Conservation (phyloP, 37 sponge, comb jelly and placozoan species). For the Hormiphora californensis region DNA sequence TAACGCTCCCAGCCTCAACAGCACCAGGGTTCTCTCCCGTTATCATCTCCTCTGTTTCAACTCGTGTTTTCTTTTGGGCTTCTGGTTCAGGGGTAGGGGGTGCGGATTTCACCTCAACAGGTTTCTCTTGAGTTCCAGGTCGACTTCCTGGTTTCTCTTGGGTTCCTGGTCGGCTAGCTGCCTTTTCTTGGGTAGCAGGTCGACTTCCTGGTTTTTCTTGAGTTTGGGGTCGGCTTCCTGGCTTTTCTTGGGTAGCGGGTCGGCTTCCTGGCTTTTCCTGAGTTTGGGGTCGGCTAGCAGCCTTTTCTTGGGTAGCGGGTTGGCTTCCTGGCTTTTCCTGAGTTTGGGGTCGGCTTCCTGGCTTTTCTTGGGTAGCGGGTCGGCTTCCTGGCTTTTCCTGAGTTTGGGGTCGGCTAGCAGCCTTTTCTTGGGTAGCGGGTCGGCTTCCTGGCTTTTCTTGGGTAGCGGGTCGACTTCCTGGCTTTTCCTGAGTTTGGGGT, state of each 20-base stretch:
- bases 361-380: conserved; percentile 29
- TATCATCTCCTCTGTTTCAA: background rate
- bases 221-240: conserved; percentile 9
- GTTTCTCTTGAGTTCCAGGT: conserved; percentile 12
- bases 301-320: conserved; percentile 39
- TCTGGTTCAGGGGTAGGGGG: conserved; percentile 43
- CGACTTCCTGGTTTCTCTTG: background rate
- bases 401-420: background rate
- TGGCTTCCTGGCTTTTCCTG: background rate
- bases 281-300: background rate
- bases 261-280: background rate
- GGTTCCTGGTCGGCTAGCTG: background rate
- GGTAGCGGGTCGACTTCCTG: background rate
- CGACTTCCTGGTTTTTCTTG: conserved; percentile 33
- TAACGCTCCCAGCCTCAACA: conserved; percentile 5
- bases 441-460: conserved; percentile 25
- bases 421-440: conserved; percentile 41
- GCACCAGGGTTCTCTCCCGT: background rate
- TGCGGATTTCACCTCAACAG: conserved; percentile 43
- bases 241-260: conserved; percentile 43
- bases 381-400: background rate
- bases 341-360: background rate
- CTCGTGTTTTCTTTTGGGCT: background rate
- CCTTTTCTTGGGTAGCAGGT: conserved; percentile 3
- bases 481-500: background rate